Conservation (phyloP, 2,797 vertebrate genomes). For the Smutsia gigantea region DNA sequence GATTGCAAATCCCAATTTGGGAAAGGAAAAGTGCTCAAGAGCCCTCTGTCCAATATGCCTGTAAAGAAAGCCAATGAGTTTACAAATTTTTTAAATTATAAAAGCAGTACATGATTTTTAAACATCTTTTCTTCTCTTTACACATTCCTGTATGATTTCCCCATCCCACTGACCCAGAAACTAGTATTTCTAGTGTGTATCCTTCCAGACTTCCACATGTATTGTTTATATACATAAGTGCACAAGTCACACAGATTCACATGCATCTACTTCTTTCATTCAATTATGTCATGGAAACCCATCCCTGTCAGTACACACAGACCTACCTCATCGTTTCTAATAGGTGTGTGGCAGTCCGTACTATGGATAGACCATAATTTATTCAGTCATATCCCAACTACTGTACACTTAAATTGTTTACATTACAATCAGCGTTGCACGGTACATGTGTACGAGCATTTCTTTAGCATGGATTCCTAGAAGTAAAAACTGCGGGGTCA, state of each 20-base stretch:
- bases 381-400: slow-evolving; percentile 8
- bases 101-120: neutral
- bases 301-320: neutral
- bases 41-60: neutral
- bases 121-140: slow-evolving; percentile 8
- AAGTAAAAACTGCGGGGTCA: slow-evolving; percentile 39
- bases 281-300: slow-evolving; percentile 17
- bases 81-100: neutral
- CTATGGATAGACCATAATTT: neutral
- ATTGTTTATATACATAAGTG: neutral
- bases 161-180: slow-evolving; percentile 7
- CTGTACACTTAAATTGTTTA: slow-evolving; percentile 47
- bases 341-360: neutral
- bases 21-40: slow-evolving; percentile 18
- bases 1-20: neutral
- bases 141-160: slow-evolving; percentile 35
- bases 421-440: neutral
- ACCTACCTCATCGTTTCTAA: neutral
- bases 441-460: slow-evolving; percentile 11
- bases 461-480: neutral
- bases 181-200: slow-evolving; percentile 2
- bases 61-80: slow-evolving; percentile 49
- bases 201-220: neutral
- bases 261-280: slow-evolving; percentile 11
- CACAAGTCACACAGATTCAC: neutral